Evolutionary conservation across 2,888 invertebrate genomes (phyloP).

Genomic region (Exephanes ischioxanthus): DNA sequence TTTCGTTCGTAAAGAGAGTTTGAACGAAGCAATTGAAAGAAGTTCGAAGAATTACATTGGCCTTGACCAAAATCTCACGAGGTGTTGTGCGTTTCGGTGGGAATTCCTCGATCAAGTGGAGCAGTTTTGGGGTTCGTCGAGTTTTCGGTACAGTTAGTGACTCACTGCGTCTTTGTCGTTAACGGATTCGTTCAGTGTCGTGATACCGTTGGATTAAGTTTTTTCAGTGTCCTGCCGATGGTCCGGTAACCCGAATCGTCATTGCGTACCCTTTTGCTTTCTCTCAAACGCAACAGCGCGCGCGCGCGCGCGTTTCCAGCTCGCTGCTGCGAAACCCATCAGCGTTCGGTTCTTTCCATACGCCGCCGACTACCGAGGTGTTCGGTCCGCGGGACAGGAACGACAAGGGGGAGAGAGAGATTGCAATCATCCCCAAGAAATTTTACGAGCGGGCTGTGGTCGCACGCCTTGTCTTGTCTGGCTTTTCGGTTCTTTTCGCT

Average conservation of each 20-base stretch:
- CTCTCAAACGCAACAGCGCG: no score
- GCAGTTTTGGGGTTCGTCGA: no score
- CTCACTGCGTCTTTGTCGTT: neutral
- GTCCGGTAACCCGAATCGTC: conserved; percentile 17
- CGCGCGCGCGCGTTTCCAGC: neutral
- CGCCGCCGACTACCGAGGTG: conserved; percentile 39
- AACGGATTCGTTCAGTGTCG: neutral
- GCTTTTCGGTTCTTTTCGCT: conserved; percentile 54
- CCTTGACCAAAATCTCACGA: neutral
- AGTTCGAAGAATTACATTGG: neutral
- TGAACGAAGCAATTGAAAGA: neutral
- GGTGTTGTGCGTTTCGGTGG: neutral
- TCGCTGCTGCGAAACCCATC: conserved; percentile 2
- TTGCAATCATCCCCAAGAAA: conserved; percentile 70
- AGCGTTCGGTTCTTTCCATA: conserved; percentile 30
- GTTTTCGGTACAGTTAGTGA: neutral
- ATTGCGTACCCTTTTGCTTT: neutral
- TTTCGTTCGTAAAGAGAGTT: neutral
- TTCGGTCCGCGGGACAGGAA: conserved; percentile 35
- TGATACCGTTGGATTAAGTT: conserved; percentile 9
- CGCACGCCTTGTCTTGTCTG: conserved; percentile 51
- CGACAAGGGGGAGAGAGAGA: conserved; percentile 46
- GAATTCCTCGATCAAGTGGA: neutral
- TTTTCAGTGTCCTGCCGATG: conserved; percentile 19
- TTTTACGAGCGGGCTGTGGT: conserved; percentile 70